Base-by-base conservation (phyloP, 2,797 vertebrate genomes). In the Ceryle rudis region DNA sequence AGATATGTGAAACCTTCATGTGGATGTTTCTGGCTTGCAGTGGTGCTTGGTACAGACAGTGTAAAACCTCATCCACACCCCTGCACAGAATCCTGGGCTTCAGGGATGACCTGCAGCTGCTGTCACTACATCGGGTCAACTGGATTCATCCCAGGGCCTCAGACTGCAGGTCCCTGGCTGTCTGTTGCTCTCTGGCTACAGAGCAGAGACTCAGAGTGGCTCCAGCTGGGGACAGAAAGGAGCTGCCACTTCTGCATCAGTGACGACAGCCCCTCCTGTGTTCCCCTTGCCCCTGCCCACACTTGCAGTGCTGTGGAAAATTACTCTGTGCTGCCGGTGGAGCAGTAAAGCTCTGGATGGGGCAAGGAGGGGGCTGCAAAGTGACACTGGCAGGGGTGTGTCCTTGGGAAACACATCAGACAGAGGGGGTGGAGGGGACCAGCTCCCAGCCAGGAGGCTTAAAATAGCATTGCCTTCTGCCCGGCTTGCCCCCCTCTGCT, bases 1-100 rank as follows among this genome's bases (percentile, higher is more conserved):
- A 46, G 20, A 11, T 8, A 29, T 0, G 1, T 15, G 49, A 52
- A 67, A 46, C 11, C 37, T 41, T 64, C 42, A 11, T 1, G 1
- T 25, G 41, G 75, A 18, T 33, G 37, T 37, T 69, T 51, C 35
- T 3, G 4, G 33, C 44, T 47, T 62, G 51, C 55, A 18, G 7
- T 6, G 33, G 16, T 22, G n/a, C 29, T 80, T 1, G 0, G 29
- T 51, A n/a, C 44, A 14, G 33, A 22, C 3, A 41, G 37, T 55
- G 54, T 55, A n/a, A 55, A 55, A 55, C n/a, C 21, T 25, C 37
- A 13, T 58, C n/a, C 28, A 21, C 7, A 8, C 6, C 33, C 11
- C n/a, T 57, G 51, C 57, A 39, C 11, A 1, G 17, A 69, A 39
- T 20, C 42, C 20, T 57, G 52, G 72, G 51, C 58, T 62, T 42